Base-by-base conservation (phyloP, 2,113 vertebrate genomes). In the Ahaetulla prasina region DNA sequence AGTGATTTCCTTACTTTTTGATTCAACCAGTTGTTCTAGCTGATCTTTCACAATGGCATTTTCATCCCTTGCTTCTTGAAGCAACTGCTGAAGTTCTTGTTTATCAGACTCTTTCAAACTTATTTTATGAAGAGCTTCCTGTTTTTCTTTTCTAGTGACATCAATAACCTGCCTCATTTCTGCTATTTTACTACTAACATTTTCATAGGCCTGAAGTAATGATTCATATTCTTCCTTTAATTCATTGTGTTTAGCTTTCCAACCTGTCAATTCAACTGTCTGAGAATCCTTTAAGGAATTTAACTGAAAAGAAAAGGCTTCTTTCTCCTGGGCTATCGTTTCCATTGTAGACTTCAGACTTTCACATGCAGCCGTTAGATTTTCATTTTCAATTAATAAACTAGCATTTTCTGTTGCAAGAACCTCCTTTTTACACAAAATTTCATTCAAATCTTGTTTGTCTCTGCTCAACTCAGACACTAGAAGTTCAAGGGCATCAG, bases 181-280 rank as follows among this genome's bases (percentile, higher is more conserved):
- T 92, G 98, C 98, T 97, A 98, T 98, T 96, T 98, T 98, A 87
- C 97, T 97, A 95, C 98, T 97, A 12, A 99, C 98, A 87, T 98
- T 99, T 95, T 99, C 98, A 47, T 99, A 98, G 0, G 98, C 98
- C 95, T 98, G 98, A 80, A 99, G 95, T 39, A 99, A 98, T 0
- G 98, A 98, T 87, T 99, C 98, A 8, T 98, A 98, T 80, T 99
- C 98, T 91, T 98, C 98, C 89, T 98, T 98, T 93, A 99, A 97
- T 94, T 99, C 98, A 0, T 96, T 96, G 60, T 99, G 98, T 93
- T 98, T 98, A 11, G 98, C 97, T 93, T 98, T 98, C 98, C 98
- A 99, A 57, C 97, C 98, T 89, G 98, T 98, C 88, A 98, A 96
- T 96, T 99, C 98, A 92, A 98, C 98, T 10, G 98, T 98, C 95